These are phyloP conservation scores for Lagopus muta DNA, from an alignment of 2,113 vertebrate species.

Conservation along the genomic window DNA sequence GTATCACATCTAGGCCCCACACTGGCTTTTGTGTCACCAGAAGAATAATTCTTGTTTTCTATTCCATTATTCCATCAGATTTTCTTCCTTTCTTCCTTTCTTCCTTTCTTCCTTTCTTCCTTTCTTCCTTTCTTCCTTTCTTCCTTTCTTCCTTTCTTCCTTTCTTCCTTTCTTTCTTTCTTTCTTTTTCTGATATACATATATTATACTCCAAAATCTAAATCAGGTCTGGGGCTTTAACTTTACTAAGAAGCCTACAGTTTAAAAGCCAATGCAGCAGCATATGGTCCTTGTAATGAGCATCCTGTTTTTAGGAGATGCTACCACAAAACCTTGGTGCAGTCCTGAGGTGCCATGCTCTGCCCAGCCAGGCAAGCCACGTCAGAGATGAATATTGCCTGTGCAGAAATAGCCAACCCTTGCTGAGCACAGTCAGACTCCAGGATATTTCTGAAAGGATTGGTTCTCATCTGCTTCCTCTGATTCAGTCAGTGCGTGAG, in stretches of 20 bases:
- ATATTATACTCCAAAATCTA: background rate
- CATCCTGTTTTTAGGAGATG: background rate
- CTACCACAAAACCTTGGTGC: background rate
- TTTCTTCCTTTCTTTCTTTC: background rate
- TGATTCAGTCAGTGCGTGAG: background rate
- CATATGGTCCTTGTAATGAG: background rate
- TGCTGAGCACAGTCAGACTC: background rate
- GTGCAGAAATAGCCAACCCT: background rate
- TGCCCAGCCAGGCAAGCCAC: accelerated
- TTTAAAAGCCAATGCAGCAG: background rate
- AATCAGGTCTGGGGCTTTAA: background rate
- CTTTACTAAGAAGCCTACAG: background rate
- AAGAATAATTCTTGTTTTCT: background rate
- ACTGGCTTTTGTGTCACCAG: background rate
- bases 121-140: background rate
- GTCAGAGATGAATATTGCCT: background rate
- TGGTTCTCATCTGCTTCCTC: background rate
- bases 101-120: background rate
- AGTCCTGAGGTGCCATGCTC: background rate
- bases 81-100: background rate
- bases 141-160: background rate
- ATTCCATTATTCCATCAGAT: background rate
- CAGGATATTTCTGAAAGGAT: background rate
- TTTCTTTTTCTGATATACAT: background rate
- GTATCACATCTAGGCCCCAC: background rate